Evolutionary conservation across 2,113 vertebrate species (phyloP), one percentile per base, ranked within the genome.

Genomic region (Choloepus hoffmanni): DNA sequence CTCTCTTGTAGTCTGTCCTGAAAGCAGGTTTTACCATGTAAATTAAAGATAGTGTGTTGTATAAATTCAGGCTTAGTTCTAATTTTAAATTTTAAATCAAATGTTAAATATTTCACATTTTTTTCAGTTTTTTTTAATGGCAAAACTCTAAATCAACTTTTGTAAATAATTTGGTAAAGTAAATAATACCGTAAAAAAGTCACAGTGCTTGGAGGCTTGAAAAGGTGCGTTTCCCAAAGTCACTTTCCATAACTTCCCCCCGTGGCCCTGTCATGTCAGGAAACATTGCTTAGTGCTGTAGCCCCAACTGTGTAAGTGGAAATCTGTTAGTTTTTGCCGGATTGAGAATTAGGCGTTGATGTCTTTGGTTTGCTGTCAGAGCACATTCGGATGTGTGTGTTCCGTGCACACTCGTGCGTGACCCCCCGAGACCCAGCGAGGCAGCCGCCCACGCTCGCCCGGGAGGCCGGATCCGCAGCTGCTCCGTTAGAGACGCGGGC

Each of bases 341-440:
- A 86, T 88, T 94, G 86, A 83, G 55, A 91, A 84, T 68, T 76
- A 53, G 19, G 30, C 93, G 21, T 92, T 28, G 50, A 18, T 67
- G 73, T 78, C 15, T 86, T 96, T 76, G 73, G 55, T 73, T 84
- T 89, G 11, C 14, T 19, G 40, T 67, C 92, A 62, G 95, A 68
- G 40, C 21, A 12, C 23, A 68, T 82, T 95, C 93, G 30, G 6
- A 36, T 68, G 26, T 33, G 7, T 45, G 10, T 43, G 43, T n/a
- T 43, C 81, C 30, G 26, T 85, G 33, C 19, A 53, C 50, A 53
- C 50, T 10, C 10, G 13, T 7, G 50, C 8, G 50, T 53, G 50
- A 14, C 50, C 11, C 11, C 48, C 48, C 50, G 50, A 53, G 50
- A 11, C 50, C 9, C 50, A 53, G 50, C 13, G 13, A 53, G 50